phyloP scores from a whole-genome alignment of 2,888 invertebrate genomes.

The Lasioglossum leucozonium region DNA sequence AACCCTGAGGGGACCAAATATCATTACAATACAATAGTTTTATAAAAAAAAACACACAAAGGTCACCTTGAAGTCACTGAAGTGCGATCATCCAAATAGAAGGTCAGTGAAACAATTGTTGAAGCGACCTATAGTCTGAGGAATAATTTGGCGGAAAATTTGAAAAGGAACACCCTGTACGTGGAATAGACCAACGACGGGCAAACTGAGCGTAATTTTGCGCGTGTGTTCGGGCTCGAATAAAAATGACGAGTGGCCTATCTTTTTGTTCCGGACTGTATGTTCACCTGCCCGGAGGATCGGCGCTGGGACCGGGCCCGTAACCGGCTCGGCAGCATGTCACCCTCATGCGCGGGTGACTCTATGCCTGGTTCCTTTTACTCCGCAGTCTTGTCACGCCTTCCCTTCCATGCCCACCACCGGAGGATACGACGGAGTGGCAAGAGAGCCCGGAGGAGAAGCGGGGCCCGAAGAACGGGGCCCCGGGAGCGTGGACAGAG shows the following conservation, averaged over 20 bases:
- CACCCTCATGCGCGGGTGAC: constrained; percentile 84
- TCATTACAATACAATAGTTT: too few species aligned
- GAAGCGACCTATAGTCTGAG: not conserved
- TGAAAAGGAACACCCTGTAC: too few species aligned
- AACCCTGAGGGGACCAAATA: too few species aligned
- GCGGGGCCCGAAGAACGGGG: constrained; percentile 1
- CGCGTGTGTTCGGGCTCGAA: not conserved
- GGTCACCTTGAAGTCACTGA: not conserved
- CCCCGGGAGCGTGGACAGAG: constrained; percentile 22
- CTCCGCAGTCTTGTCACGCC: constrained; percentile 83
- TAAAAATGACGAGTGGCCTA: constrained; percentile 1
- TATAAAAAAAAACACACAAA: not conserved
- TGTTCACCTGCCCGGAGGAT: constrained; percentile 82
- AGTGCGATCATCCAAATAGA: too few species aligned
- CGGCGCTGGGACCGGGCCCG: constrained; percentile 66
- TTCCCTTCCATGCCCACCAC: constrained; percentile 78
- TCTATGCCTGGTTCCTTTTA: constrained; percentile 82
- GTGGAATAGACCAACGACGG: not conserved
- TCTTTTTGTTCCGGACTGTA: constrained; percentile 54
- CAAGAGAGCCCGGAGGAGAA: constrained; percentile 14
- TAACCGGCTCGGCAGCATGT: constrained; percentile 84
- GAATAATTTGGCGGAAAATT: too few species aligned
- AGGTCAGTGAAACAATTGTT: not conserved
- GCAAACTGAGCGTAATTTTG: not conserved
- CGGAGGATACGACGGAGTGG: constrained; percentile 59